Base-by-base conservation (phyloP, 1,140 invertebrate species). In the Drosophila lacertosa region DNA sequence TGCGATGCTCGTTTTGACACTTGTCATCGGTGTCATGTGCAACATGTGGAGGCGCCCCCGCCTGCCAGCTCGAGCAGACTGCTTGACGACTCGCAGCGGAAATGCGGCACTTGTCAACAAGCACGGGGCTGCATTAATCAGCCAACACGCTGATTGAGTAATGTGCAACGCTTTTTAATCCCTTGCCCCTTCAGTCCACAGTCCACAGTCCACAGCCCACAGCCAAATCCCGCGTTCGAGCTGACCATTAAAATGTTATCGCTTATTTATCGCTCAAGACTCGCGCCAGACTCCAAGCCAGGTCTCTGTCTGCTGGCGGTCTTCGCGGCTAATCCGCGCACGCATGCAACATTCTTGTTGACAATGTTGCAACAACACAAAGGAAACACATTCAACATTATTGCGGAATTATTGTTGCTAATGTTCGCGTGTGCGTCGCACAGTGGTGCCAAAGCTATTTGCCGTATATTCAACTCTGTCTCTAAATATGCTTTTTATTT, bases 1-100 rank as follows among this genome's bases (percentile, higher is more conserved):
- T 84, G 79, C 72, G 4, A 39, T 26, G 37, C 26, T 53, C 62
- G 81, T 84, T 84, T 86, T 84, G 80, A 84, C 80, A 84, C 81
- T 86, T 80, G 80, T 86, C 80, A 76, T 64, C 16, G 51, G 33
- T 57, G 51, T 35, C 58, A 63, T 54, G 39, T 63, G 18, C 51
- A 37, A 20, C 51, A 33, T 54, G 55, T 35, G 29, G 29, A 39
- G 4, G 4, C 24, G 6, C 1, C 24, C 1, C 3, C 24, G 4
- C 24, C 3, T 4, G 4, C 3, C 64, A 32, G 7, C 26, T 45
- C n/a, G 35, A 44, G 18, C 67, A 86, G 81, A 84, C 76, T 76
- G 80, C 74, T 76, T 80, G 81, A 80, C 81, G 76, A 54, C n/a
- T n/a, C 81, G 66, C 80, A 80, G 68, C 80, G 80, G 80, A 84